Conservation (phyloP, 92 coral and sea anemone species). For the Zoanthus sociatus region DNA sequence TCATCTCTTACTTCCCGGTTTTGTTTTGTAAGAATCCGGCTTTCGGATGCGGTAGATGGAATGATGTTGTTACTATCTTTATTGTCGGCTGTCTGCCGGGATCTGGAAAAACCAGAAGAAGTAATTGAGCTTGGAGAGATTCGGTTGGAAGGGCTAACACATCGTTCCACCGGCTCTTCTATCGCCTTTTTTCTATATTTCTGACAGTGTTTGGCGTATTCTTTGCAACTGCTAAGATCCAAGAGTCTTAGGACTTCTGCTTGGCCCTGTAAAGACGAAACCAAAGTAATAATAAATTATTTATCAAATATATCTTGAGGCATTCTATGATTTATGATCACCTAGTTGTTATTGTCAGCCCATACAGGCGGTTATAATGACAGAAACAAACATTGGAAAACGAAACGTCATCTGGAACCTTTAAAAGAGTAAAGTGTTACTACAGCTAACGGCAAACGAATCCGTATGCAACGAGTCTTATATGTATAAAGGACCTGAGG, state of each 20-base stretch:
- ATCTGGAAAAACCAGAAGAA: constrained; percentile 1
- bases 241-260: constrained; percentile 86
- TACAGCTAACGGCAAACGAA: too few species aligned
- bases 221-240: constrained; percentile 81
- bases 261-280: constrained; percentile 70
- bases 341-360: too few species aligned
- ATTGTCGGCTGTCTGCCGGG: neutral
- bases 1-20: neutral
- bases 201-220: constrained; percentile 70
- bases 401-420: too few species aligned
- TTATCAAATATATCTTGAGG: too few species aligned
- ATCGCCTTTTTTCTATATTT: constrained; percentile 68
- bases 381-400: too few species aligned
- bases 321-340: too few species aligned
- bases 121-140: constrained; percentile 44
- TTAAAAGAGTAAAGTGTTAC: too few species aligned
- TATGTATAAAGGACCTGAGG: too few species aligned
- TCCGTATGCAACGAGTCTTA: too few species aligned
- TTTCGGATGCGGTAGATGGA: constrained; percentile 32
- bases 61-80: neutral
- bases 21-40: constrained; percentile 9
- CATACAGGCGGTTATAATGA: too few species aligned
- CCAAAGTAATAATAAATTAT: neutral
- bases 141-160: constrained; percentile 41
- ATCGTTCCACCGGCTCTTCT: constrained; percentile 21